Evolutionary conservation across 1,140 invertebrate genomes (phyloP).

Genomic region (Panulirus ornatus): DNA sequence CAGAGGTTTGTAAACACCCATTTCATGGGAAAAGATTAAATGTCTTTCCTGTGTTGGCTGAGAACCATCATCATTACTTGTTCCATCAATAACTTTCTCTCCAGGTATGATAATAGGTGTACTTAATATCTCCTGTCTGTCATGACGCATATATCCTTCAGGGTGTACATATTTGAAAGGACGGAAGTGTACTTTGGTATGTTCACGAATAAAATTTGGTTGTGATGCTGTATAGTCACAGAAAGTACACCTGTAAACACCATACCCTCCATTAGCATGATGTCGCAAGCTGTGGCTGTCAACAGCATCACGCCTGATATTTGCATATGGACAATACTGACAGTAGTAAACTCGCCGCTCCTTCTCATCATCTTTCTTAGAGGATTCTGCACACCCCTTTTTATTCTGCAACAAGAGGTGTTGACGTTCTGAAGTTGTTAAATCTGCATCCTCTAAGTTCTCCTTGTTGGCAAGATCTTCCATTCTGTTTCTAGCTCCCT

Average conservation of each 20-base stretch:
- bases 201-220: conserved; percentile 87
- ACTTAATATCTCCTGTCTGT: conserved; percentile 71
- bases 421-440: conserved; percentile 75
- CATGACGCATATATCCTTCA: conserved; percentile 74
- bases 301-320: conserved; percentile 85
- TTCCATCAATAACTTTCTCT: conserved; percentile 20
- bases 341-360: conserved; percentile 82
- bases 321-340: conserved; percentile 88
- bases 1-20: conserved; percentile 15
- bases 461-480: conserved; percentile 77
- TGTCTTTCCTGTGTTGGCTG: conserved; percentile 43
- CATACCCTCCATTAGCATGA: conserved; percentile 81
- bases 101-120: conserved; percentile 27
- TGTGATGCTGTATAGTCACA: conserved; percentile 90
- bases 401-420: conserved; percentile 78
- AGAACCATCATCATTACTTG: conserved; percentile 24
- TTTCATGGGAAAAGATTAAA: conserved; percentile 46
- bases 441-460: conserved; percentile 77
- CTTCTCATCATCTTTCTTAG: conserved; percentile 74
- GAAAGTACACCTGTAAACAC: conserved; percentile 86
- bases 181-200: conserved; percentile 87
- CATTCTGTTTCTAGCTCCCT: conserved; percentile 13
- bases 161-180: conserved; percentile 74
- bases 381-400: conserved; percentile 76
- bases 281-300: conserved; percentile 88